Evolutionary conservation across 2,113 vertebrate genomes (phyloP).

Genomic region (Halcyon senegalensis): DNA sequence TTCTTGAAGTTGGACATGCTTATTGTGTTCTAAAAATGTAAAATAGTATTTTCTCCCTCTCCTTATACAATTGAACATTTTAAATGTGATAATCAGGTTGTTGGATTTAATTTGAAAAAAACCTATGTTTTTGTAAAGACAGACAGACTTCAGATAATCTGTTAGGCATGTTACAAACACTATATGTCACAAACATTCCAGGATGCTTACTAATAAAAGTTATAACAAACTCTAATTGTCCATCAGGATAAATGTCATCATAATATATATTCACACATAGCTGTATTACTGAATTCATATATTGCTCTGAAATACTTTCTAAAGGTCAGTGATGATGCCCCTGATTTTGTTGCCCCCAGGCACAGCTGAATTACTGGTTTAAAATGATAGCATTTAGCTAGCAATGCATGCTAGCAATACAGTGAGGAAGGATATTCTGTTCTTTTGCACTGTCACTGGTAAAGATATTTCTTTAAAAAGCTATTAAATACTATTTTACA

Average conservation of each 20-base stretch:
- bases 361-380: not conserved
- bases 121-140: not conserved
- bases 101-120: not conserved
- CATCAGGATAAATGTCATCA: not conserved
- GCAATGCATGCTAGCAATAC: not conserved
- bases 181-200: not conserved
- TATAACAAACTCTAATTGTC: not conserved
- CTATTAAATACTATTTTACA: not conserved
- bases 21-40: not conserved
- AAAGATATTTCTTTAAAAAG: not conserved
- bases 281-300: not conserved
- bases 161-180: not conserved
- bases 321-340: not conserved
- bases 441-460: not conserved
- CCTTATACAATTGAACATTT: rapidly evolving
- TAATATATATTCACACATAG: not conserved
- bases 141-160: not conserved
- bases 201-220: not conserved
- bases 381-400: not conserved
- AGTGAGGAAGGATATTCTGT: not conserved
- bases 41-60: not conserved
- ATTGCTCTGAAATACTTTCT: not conserved
- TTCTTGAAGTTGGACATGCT: not conserved
- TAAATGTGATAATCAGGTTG: not conserved
- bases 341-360: not conserved